Evolutionary conservation across 2,888 invertebrate genomes (phyloP).

Genomic region (Sesia bembeciformis): DNA sequence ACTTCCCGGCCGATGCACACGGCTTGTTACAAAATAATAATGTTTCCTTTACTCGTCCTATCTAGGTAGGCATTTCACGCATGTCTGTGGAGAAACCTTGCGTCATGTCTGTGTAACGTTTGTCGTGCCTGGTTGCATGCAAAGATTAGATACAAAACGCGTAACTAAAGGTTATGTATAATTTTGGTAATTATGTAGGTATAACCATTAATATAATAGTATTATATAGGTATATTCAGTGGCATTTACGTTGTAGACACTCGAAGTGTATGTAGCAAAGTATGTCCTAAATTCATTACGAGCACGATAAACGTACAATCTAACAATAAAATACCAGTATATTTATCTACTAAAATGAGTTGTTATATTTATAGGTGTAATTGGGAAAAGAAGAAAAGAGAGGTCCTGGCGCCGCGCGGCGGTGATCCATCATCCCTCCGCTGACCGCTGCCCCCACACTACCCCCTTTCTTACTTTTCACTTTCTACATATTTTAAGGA

Average conservation of each 20-base stretch:
- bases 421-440: slow-evolving; percentile 73
- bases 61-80: neutral
- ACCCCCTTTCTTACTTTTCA: slow-evolving; percentile 67
- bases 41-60: neutral
- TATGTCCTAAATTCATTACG: neutral
- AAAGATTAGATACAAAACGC: too few relatives aligned
- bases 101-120: too few relatives aligned
- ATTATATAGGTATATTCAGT: neutral
- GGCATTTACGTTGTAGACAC: neutral
- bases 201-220: neutral
- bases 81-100: too few relatives aligned
- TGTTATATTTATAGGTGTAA: slow-evolving; percentile 55
- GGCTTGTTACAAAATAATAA: neutral
- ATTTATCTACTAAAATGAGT: slow-evolving; percentile 34
- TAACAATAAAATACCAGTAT: neutral
- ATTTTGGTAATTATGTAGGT: too few relatives aligned
- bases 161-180: too few relatives aligned
- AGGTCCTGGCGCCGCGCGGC: slow-evolving; percentile 41
- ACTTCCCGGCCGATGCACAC: neutral
- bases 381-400: slow-evolving; percentile 60
- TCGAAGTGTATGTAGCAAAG: neutral
- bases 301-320: neutral
- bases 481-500: slow-evolving; percentile 75
- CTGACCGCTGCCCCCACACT: slow-evolving; percentile 57
- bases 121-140: too few relatives aligned